A percentile compares a stretch with the other conserved stretches of the same genome.
These are phyloP conservation scores for Phaetusa simplex DNA, from an alignment of 2,113 vertebrate genomes.

Conservation along the genomic window DNA sequence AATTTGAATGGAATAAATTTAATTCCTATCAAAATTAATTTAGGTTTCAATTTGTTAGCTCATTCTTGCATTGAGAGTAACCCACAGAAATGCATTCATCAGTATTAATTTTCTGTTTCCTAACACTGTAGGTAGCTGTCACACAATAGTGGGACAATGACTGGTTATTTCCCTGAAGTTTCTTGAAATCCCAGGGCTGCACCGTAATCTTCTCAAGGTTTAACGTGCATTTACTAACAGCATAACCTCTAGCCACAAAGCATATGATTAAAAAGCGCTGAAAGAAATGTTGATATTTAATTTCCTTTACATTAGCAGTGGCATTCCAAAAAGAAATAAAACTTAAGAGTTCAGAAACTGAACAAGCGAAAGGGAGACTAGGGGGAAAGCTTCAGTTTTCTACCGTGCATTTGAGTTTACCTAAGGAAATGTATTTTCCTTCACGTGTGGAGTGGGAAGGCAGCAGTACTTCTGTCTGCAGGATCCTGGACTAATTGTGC, in stretches of 20 bases:
- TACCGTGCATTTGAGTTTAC: background rate
- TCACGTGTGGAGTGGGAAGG: background rate
- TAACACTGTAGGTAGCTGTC: background rate
- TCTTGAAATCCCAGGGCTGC: background rate
- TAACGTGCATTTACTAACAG: conserved; percentile 2
- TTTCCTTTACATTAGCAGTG: conserved; percentile 55
- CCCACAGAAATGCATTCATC: background rate
- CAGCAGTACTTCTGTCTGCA: background rate
- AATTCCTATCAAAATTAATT: background rate
- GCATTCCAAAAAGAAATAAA: conserved; percentile 39
- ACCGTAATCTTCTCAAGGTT: background rate
- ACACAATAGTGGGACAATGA: background rate
- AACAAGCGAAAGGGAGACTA: background rate
- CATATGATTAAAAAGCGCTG: conserved; percentile 57
- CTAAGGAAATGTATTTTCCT: background rate
- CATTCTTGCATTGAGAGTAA: background rate
- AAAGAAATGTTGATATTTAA: conserved; percentile 64
- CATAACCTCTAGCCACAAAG: conserved; percentile 8
- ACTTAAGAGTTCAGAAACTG: background rate
- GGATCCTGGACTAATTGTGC: background rate
- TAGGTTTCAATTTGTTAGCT: background rate
- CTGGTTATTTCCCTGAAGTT: conserved; percentile 14
- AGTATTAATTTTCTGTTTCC: background rate
- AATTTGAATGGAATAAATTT: background rate
- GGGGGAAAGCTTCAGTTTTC: background rate